These are phyloP conservation scores for Grapholita molesta DNA, from an alignment of 1,140 invertebrate species.

Conservation along the genomic window DNA sequence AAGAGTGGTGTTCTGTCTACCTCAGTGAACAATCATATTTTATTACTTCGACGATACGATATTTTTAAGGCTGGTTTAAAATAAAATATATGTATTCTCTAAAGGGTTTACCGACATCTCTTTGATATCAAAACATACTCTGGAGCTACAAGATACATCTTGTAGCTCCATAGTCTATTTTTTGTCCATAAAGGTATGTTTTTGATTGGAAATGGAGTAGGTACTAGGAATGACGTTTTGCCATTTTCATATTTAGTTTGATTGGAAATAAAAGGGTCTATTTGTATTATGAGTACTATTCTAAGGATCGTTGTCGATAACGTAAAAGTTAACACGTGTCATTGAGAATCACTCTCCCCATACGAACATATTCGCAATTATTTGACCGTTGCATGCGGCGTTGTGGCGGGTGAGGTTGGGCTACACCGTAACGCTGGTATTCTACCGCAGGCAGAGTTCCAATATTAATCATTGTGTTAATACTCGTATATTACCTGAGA, in stretches of 20 bases:
- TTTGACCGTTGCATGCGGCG: background rate
- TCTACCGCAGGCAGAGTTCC: background rate
- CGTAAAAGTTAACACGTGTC: background rate
- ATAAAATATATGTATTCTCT: background rate
- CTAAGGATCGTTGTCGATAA: no score
- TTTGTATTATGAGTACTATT: no score
- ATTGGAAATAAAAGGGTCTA: no score
- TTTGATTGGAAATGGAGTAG: no score
- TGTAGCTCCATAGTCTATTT: no score
- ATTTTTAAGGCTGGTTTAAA: background rate
- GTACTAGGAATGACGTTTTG: no score
- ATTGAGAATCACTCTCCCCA: background rate
- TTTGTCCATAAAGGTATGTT: no score
- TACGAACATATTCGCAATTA: no score
- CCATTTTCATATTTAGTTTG: no score
- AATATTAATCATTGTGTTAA: background rate
- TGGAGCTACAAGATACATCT: no score
- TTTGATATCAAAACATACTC: no score
- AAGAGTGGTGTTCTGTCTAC: background rate
- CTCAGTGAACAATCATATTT: conserved; percentile 15
- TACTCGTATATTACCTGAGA: background rate
- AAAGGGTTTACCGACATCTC: no score
- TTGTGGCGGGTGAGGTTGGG: background rate
- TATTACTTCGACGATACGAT: conserved; percentile 5
- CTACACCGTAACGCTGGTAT: background rate